These are phyloP conservation scores for Rhombomys opimus DNA, from an alignment of 2,113 vertebrate species.

Conservation along the genomic window DNA sequence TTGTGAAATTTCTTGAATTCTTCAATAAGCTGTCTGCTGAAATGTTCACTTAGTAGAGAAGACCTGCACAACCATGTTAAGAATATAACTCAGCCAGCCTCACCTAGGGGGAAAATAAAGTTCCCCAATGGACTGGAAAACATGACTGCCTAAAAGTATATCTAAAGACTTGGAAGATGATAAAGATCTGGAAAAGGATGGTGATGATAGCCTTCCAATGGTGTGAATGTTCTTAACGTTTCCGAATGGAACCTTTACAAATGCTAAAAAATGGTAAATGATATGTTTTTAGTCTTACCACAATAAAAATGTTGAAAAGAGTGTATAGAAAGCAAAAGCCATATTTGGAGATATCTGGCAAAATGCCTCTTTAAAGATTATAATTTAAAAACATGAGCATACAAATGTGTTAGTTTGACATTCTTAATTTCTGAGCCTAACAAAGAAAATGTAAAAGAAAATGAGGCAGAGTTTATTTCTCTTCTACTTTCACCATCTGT, in stretches of 20 bases:
- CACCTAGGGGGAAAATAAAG: background rate
- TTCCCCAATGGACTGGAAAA: conserved; percentile 20
- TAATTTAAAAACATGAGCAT: conserved; percentile 48
- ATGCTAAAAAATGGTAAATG: background rate
- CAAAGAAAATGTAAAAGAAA: conserved; percentile 73
- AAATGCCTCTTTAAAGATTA: conserved; percentile 56
- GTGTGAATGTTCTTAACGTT: background rate
- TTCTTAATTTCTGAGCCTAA: conserved; percentile 59
- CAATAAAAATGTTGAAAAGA: background rate
- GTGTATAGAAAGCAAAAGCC: background rate
- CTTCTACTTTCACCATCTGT: conserved; percentile 78
- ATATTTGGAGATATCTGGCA: conserved; percentile 2
- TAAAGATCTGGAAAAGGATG: background rate
- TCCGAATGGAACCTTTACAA: background rate
- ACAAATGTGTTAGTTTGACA: conserved; percentile 26
- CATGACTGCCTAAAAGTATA: background rate
- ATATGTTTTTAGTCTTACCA: background rate
- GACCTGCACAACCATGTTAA: background rate
- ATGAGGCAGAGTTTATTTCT: conserved; percentile 76
- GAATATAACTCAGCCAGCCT: conserved; percentile 44
- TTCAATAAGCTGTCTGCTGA: conserved; percentile 33
- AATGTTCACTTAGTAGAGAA: conserved; percentile 18
- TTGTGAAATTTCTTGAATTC: conserved; percentile 18
- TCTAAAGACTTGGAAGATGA: background rate
- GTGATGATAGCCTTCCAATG: background rate